Conservation (phyloP, 2,797 vertebrate genomes). For the Hipposideros larvatus region DNA sequence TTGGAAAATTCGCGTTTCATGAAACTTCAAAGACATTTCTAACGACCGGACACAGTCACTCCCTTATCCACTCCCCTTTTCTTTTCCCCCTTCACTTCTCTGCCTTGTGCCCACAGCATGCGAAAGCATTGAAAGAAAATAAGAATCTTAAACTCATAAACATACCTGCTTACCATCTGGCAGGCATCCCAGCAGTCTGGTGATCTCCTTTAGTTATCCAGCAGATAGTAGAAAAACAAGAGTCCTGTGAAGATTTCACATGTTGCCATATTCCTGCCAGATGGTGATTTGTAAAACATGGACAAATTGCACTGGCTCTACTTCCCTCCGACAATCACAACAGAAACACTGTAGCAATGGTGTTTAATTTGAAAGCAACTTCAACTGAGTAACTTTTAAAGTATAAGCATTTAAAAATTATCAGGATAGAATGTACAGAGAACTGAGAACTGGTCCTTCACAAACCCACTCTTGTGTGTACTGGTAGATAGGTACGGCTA, state of each 20-base stretch:
- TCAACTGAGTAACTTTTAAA: slow-evolving; percentile 64
- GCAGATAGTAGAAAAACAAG: slow-evolving; percentile 90
- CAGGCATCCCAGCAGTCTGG: slow-evolving; percentile 88
- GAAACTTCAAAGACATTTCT: slow-evolving; percentile 80
- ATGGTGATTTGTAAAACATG: slow-evolving; percentile 89
- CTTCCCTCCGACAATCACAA: slow-evolving; percentile 87
- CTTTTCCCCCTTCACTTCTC: slow-evolving; percentile 80
- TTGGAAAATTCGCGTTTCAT: slow-evolving; percentile 71
- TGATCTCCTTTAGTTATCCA: slow-evolving; percentile 89
- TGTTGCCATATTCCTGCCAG: slow-evolving; percentile 89
- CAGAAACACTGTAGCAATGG: slow-evolving; percentile 83
- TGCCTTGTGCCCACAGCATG: slow-evolving; percentile 86
- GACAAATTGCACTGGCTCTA: slow-evolving; percentile 88
- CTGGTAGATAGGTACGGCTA: neutral
- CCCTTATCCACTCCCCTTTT: slow-evolving; percentile 72
- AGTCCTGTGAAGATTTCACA: slow-evolving; percentile 90
- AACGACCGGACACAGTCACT: slow-evolving; percentile 78
- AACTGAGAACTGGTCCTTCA: neutral
- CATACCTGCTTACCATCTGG: slow-evolving; percentile 91
- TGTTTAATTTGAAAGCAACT: slow-evolving; percentile 73
- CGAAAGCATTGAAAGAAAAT: slow-evolving; percentile 88
- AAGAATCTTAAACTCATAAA: slow-evolving; percentile 89
- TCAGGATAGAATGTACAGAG: slow-evolving; percentile 19
- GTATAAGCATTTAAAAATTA: slow-evolving; percentile 57
- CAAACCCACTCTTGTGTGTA: neutral